Percentiles rank a stretch among this genome's conserved stretches.
These are phyloP conservation scores for Percopsis omiscomaycus DNA, from an alignment of 2,797 vertebrate genomes.

Conservation along the genomic window DNA sequence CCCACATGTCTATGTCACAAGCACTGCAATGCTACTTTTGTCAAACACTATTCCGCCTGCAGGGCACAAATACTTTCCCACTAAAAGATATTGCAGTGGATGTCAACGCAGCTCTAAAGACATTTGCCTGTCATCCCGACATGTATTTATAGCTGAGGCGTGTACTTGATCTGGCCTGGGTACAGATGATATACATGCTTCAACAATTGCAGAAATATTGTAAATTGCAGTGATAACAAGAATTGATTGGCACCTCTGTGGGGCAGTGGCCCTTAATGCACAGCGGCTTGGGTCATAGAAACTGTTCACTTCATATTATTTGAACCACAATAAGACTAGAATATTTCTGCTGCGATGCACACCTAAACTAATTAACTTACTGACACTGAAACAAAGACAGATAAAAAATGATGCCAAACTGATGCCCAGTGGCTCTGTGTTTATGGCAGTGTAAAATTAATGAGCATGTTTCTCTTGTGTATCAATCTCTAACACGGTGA, in stretches of 20 bases:
- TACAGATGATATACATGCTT: conserved; percentile 26
- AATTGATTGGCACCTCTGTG: conserved; percentile 1
- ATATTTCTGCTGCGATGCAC: conserved; percentile 5
- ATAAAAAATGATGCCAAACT: conserved; percentile 23
- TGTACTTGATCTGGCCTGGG: conserved; percentile 25
- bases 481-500: conserved; percentile 33
- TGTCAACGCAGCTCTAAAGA: conserved; percentile 53
- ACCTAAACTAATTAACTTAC: background rate
- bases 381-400: conserved; percentile 13
- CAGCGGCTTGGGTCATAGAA: background rate
- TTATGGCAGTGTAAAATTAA: conserved; percentile 47
- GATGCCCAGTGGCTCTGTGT: conserved; percentile 37
- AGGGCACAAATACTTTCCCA: conserved; percentile 45
- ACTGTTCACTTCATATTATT: conserved; percentile 11
- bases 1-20: conserved; percentile 63
- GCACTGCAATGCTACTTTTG: conserved; percentile 57
- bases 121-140: conserved; percentile 48
- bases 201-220: conserved; percentile 39
- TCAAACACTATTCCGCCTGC: conserved; percentile 46
- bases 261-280: conserved; percentile 14
- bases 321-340: conserved; percentile 15
- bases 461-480: conserved; percentile 18
- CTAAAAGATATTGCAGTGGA: conserved; percentile 43
- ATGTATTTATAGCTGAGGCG: background rate
- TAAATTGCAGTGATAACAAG: conserved; percentile 26